These are phyloP conservation scores for Eubasilissa regina DNA, from an alignment of 1,140 invertebrate species.

Conservation along the genomic window DNA sequence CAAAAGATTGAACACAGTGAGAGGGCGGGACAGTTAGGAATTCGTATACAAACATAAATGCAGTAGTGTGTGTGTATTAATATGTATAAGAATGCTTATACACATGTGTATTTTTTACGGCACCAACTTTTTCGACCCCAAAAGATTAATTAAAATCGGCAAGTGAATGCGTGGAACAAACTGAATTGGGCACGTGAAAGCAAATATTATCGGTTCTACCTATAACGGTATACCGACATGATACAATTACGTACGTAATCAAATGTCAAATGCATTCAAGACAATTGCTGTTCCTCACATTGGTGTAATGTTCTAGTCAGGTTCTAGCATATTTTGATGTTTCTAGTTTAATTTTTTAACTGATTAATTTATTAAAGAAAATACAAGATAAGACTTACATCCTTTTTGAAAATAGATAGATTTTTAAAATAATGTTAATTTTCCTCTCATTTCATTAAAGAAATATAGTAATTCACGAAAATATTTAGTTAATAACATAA, in stretches of 20 bases:
- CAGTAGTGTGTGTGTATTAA: too few species aligned
- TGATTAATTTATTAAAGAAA: too few species aligned
- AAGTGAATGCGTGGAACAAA: constrained; percentile 20
- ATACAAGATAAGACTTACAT: too few species aligned
- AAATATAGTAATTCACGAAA: too few species aligned
- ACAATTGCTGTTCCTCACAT: background rate
- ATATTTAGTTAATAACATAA: too few species aligned
- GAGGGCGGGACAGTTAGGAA: constrained; percentile 37
- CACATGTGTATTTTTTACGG: background rate
- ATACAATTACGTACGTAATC: background rate
- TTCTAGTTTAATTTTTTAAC: background rate
- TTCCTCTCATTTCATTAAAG: too few species aligned
- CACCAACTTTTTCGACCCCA: constrained; percentile 17
- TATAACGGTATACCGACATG: background rate
- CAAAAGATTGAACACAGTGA: constrained; percentile 36
- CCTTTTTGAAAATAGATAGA: too few species aligned
- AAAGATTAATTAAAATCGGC: constrained; percentile 37
- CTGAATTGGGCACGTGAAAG: constrained; percentile 23
- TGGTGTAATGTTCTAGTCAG: background rate
- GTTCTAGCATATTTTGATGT: background rate
- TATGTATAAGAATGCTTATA: too few species aligned
- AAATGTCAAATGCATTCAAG: constrained; percentile 4
- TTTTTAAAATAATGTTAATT: too few species aligned
- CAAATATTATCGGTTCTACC: constrained; percentile 11
- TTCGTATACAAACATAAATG: background rate